Base-by-base conservation (phyloP, 2,888 invertebrate species). In the Phyto melanocephala region DNA sequence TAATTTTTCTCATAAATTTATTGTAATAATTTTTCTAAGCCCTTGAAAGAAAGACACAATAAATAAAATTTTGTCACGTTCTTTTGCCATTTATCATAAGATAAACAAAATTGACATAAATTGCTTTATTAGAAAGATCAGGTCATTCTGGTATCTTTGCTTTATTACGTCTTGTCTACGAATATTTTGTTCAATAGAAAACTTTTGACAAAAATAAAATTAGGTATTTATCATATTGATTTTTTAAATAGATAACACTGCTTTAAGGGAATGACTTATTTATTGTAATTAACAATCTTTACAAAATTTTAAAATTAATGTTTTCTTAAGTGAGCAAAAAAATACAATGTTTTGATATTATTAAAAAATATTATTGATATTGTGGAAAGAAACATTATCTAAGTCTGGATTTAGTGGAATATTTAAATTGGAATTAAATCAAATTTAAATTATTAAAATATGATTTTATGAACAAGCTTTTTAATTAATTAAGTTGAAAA, bases 61-160 rank as follows among this genome's bases (percentile, higher is more conserved):
- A 47, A 60, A 77, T 60, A 33, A 60, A 77, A 58, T 62, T 50
- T 60, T 17, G 70, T 77, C 60, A 77, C 52, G 60, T 77, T 42
- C 56, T 22, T 4, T 20, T 33, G 28, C 17, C 42, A 75, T 75
- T 65, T 75, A 75, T 75, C 65, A 56, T 45, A 33, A 5, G 17
- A 65, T n/a, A 52, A 62, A 65, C 54, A 75, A 65, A 65, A 65
- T 65, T 65, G 54, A n/a, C 54, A 75, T 65, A 75, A 75, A 63
- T 74, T 56, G 45, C 54, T 54, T 56, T 75, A 56, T 75, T 54
- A 75, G 54, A 56, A 63, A 75, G 54, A 35, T 13, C 74, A 75
- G 45, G 54, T 56, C 45, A 56, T 47, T 75, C 56, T 54, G 35
- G 63, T 65, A 75, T 75, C 74, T 54, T 13, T 47, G 11, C 74